Evolutionary conservation across 1,140 invertebrate genomes (phyloP).

Genomic region (Argopecten irradians): DNA sequence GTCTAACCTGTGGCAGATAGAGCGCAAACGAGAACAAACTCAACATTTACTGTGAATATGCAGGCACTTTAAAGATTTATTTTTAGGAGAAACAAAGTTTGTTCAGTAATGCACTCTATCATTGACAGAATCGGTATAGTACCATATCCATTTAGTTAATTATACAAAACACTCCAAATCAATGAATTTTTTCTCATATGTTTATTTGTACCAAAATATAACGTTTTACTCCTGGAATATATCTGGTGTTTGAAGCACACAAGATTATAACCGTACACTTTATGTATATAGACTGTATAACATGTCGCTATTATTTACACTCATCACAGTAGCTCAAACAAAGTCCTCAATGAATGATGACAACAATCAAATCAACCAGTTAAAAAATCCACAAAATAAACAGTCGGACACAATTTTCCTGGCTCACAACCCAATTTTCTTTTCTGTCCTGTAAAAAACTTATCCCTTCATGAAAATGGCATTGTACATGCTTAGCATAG

Average conservation of each 20-base stretch:
- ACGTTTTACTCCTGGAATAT: constrained; percentile 6
- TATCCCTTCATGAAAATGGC: neutral
- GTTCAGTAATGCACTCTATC: no score
- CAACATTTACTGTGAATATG: no score
- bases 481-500: neutral
- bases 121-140: no score
- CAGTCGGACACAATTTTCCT: neutral
- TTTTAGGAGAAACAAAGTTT: no score
- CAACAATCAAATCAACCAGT: neutral
- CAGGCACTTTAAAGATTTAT: no score
- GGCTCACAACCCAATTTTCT: neutral
- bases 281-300: neutral
- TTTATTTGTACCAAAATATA: constrained; percentile 23
- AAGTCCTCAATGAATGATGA: neutral
- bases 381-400: neutral
- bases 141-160: no score
- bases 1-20: no score
- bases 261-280: constrained; percentile 10
- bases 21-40: no score
- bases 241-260: neutral
- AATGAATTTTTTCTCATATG: neutral
- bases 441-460: neutral
- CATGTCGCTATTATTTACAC: neutral
- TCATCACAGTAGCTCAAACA: neutral
- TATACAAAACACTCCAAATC: neutral